These are phyloP conservation scores for Corydoras sp. DNA, from an alignment of 2,113 vertebrate species.

Conservation along the genomic window DNA sequence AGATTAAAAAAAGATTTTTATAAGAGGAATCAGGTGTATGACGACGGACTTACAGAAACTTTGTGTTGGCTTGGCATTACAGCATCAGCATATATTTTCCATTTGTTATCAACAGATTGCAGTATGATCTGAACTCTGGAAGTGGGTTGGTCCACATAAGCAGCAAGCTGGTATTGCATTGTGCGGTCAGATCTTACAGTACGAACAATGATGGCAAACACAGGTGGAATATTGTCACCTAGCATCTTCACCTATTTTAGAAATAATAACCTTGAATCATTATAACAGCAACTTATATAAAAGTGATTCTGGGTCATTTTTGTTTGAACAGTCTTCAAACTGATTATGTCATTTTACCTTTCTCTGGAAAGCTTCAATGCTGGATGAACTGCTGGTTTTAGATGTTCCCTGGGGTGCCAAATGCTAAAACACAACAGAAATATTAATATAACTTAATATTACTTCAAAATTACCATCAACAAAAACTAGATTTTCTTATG, in stretches of 20 bases:
- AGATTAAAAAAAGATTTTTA: background rate
- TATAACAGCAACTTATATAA: background rate
- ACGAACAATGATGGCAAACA: slow-evolving; percentile 58
- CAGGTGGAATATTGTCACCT: slow-evolving; percentile 53
- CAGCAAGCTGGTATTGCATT: slow-evolving; percentile 63
- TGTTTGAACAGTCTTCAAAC: background rate
- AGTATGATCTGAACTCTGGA: slow-evolving; percentile 64
- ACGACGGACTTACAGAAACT: slow-evolving; percentile 59
- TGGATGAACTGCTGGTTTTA: slow-evolving; percentile 30
- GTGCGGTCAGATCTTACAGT: slow-evolving; percentile 55
- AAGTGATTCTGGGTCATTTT: background rate
- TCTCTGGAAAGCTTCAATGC: slow-evolving; percentile 38
- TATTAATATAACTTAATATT: background rate
- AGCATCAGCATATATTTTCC: slow-evolving; percentile 70
- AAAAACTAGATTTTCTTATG: background rate
- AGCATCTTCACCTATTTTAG: slow-evolving; percentile 61
- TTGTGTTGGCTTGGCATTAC: slow-evolving; percentile 65
- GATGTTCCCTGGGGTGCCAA: background rate
- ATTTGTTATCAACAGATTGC: slow-evolving; percentile 65
- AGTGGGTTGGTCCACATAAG: slow-evolving; percentile 55
- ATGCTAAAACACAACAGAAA: background rate
- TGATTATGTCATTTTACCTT: slow-evolving; percentile 22
- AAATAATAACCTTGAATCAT: slow-evolving; percentile 1
- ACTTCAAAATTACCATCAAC: background rate
- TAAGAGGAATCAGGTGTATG: background rate